Conservation (phyloP, 1,140 invertebrate genomes). For the Anastatus disparis region DNA sequence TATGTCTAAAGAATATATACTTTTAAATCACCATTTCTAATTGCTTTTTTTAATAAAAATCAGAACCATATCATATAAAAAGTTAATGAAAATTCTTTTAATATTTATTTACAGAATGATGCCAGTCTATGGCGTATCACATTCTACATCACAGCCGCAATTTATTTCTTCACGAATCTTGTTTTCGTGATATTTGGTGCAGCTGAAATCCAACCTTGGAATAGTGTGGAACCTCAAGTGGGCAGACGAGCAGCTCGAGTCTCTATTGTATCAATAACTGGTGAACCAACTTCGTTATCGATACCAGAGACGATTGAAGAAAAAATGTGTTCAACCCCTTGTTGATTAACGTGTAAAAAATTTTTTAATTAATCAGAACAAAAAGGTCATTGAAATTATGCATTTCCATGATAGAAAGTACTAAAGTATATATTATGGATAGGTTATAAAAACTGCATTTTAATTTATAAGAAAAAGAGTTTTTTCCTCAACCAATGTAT, state of each 20-base stretch:
- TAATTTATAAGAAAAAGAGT: no score
- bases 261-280: conserved; percentile 25
- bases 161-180: conserved; percentile 67
- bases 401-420: no score
- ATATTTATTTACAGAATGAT: conserved; percentile 57
- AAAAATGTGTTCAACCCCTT: background rate
- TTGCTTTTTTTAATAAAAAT: no score
- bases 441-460: no score
- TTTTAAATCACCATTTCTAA: no score
- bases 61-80: background rate
- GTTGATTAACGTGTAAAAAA: no score
- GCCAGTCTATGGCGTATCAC: conserved; percentile 68
- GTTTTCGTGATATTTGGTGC: conserved; percentile 65
- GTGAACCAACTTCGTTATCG: conserved; percentile 13
- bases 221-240: conserved; percentile 39
- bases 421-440: no score
- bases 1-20: no score
- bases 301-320: conserved; percentile 5
- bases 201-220: conserved; percentile 63
- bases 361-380: no score
- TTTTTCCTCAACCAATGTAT: no score
- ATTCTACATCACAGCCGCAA: conserved; percentile 68
- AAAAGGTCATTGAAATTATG: no score
- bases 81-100: background rate
- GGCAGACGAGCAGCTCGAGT: background rate